Base-by-base conservation (phyloP, 1,140 invertebrate species). In the Globodera ellingtonae region DNA sequence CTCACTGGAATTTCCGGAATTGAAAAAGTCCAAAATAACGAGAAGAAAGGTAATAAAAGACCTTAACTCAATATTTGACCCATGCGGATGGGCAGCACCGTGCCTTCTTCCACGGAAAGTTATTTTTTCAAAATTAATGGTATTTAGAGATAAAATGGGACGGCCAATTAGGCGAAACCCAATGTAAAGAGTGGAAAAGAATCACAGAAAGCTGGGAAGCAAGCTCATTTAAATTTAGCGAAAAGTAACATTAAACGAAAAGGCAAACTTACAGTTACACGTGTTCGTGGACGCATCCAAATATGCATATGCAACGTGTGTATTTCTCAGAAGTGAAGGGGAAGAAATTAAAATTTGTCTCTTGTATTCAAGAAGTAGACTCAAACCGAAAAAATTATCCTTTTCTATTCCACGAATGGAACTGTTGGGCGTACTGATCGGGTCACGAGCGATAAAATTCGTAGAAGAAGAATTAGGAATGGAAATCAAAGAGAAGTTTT, bases 371-470 rank as follows among this genome's bases (percentile, higher is more conserved):
- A 3, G 69, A 48, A 71, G 48, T 15, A 13, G 69, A 13, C 69
- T 71, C 15, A 71, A n/a, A 8, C 66, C 66, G 0, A 69, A 69
- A 69, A 69, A 69, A 9, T 24, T 69, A 44, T 71, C 5, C n/a
- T n/a, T n/a, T n/a, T 46, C 44, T 18, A 71, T 71, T 6, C 69
- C 69, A 71, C 3, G 69, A 71, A 71, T 71, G 69, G 69, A 71
- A 71, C 13, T 71, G 4, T n/a, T 71, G 6, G 69, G 69, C 4
- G 69, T 71, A 0, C 6, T 71, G n/a, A 71, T 71, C n/a, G 69
- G 44, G 13, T 18, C 69, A 46, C 44, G 69, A 18, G 69, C 69
- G 6, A 1, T 71, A 71, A 71, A 71, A 18, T 71, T 71, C n/a
- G 69, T 71, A 0, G 6, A 15, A 1, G 48, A 71, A 5, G 44